phyloP scores from a whole-genome alignment of 1,140 invertebrate species.

The Mylabris phalerata region DNA sequence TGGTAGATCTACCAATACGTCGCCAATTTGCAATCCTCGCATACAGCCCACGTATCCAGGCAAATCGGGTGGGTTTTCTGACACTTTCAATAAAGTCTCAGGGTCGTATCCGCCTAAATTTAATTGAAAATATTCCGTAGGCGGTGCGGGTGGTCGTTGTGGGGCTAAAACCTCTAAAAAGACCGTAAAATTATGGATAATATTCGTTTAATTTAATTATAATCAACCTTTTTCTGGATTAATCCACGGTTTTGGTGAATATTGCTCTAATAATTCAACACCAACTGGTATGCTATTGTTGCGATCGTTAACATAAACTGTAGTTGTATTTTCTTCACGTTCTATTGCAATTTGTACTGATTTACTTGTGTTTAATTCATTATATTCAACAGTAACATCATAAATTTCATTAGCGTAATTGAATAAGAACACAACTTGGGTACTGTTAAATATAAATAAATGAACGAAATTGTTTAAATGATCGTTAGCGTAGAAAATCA shows the following conservation, averaged over 20 bases:
- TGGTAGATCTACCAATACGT: constrained; percentile 68
- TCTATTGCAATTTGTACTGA: constrained; percentile 81
- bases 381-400: constrained; percentile 66
- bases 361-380: constrained; percentile 68
- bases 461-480: constrained; percentile 92
- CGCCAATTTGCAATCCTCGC: constrained; percentile 79
- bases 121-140: constrained; percentile 80
- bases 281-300: constrained; percentile 64
- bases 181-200: neutral
- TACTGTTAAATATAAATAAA: constrained; percentile 72
- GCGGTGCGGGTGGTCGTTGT: constrained; percentile 71
- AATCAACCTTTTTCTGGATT: constrained; percentile 65
- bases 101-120: constrained; percentile 81
- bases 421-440: constrained; percentile 70
- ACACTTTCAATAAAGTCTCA: constrained; percentile 59
- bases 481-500: constrained; percentile 87
- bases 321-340: constrained; percentile 62
- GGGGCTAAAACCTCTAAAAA: constrained; percentile 74
- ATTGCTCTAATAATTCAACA: constrained; percentile 62
- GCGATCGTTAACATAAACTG: constrained; percentile 75
- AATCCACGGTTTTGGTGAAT: constrained; percentile 77
- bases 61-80: constrained; percentile 51
- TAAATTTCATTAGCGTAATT: constrained; percentile 75
- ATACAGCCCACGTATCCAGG: constrained; percentile 81
- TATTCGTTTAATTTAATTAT: neutral